Base-by-base conservation (phyloP, 2,888 invertebrate species). In the Anorthoa munda region DNA sequence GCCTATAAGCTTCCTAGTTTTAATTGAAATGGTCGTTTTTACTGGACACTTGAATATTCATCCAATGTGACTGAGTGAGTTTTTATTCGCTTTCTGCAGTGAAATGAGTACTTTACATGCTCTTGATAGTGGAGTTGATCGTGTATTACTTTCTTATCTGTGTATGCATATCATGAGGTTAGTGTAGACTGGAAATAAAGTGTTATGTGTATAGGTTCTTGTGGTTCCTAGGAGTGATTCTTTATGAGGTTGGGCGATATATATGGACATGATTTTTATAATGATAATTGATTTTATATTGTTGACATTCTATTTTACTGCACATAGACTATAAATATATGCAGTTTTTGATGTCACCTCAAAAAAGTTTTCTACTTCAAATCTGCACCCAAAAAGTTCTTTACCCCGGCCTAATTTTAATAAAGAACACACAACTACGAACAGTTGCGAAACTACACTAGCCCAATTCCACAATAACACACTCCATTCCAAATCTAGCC, bases 1-100 rank as follows among this genome's bases (percentile, higher is more conserved):
- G 79, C 85, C 84, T 87, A 77, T 75, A 82, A 65, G 82, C 87
- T 90, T 89, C 88, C 89, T 88, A 83, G 83, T 81, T 86, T 88
- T 90, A 89, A 89, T 89, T 88, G 87, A 88, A 89, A 87, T 86
- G 2, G 76, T 39, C 80, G 80, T 71, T 81, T 83, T 83, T 81
- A 81, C 70, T 65, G 5, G 12, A 2, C 17, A 48, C 31, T 67
- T 63, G 81, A 79, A 81, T 83, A 81, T 79, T 79, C 60, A 81
- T 75, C 72, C 46, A 51, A 55, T 23, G 56, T 23, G 58, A 61
- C 59, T 67, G 31, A 79, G 56, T 60, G 15, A 53, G 55, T 83
- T 75, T 74, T 83, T 79, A 70, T 79, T 55, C 58, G 79, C 75
- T 79, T 55, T 70, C 75, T 59, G 67, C n/a, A 53, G 48, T 70